Conservation (phyloP, 2,888 invertebrate species). For the Norana najaformis region DNA sequence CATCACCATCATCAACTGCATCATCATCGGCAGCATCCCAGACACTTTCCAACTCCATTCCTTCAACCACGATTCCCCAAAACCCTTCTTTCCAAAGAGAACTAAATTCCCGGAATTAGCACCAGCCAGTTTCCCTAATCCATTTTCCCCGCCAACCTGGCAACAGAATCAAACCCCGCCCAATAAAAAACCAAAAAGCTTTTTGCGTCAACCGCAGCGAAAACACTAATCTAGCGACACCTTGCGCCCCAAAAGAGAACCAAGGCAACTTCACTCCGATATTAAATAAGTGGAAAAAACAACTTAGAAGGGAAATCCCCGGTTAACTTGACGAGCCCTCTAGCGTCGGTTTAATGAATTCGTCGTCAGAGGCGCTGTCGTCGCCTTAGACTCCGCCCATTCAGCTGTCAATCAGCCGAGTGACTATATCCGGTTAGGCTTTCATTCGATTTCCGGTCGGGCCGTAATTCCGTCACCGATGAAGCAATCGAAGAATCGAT, state of each 20-base stretch:
- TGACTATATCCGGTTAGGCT: neutral
- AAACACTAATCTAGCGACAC: too few relatives aligned
- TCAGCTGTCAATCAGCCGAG: neutral
- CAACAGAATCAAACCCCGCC: neutral
- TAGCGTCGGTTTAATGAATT: neutral
- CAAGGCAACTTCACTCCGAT: neutral
- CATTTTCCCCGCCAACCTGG: slow-evolving; percentile 5
- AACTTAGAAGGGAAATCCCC: neutral
- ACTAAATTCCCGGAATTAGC: neutral
- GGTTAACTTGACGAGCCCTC: neutral
- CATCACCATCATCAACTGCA: neutral
- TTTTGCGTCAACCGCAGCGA: neutral
- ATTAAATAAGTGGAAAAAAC: neutral
- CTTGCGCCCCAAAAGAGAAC: neutral
- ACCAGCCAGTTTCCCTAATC: neutral
- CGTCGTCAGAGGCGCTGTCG: neutral
- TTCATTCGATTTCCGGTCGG: neutral
- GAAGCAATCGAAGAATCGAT: too few relatives aligned
- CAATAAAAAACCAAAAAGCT: neutral
- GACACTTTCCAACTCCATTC: neutral
- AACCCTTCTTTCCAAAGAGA: neutral
- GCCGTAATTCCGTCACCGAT: too few relatives aligned
- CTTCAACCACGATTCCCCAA: neutral
- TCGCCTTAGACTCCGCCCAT: neutral
- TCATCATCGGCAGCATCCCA: neutral